A percentile compares a stretch with the other conserved stretches of the same genome.
Evolutionary conservation across 1,140 invertebrate genomes (phyloP).

Genomic region (Heliothis virescens): DNA sequence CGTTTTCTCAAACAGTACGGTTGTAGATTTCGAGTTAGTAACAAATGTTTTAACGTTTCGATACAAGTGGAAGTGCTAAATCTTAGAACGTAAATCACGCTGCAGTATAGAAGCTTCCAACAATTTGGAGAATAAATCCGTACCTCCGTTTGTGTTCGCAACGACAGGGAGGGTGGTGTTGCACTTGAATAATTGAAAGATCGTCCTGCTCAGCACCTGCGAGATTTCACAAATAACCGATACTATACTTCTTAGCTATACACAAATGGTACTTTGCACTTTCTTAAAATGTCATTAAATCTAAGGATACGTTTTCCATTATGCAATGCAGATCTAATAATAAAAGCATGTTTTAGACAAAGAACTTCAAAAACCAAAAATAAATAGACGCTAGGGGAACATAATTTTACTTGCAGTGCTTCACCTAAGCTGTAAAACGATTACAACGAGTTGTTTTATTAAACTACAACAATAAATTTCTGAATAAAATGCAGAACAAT

Average conservation of each 20-base stretch:
- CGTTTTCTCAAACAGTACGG: constrained; percentile 53
- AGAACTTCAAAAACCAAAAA: background rate
- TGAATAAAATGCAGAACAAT: background rate
- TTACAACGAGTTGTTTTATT: constrained; percentile 16
- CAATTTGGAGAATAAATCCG: constrained; percentile 67
- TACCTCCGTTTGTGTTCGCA: constrained; percentile 59
- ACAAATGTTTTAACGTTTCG: constrained; percentile 71
- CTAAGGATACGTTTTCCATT: too few relatives aligned
- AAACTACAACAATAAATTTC: background rate
- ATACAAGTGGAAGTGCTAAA: constrained; percentile 74
- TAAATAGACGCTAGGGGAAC: background rate
- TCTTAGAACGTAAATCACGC: constrained; percentile 73
- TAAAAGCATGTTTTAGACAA: too few relatives aligned
- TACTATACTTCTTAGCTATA: background rate
- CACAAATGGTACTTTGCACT: background rate
- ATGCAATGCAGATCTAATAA: too few relatives aligned
- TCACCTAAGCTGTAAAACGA: constrained; percentile 1
- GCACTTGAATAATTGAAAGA: constrained; percentile 62
- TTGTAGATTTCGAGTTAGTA: constrained; percentile 65
- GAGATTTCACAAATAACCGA: constrained; percentile 25
- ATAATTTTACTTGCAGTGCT: background rate
- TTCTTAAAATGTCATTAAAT: too few relatives aligned
- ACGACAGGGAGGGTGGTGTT: constrained; percentile 57
- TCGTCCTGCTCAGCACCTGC: constrained; percentile 31
- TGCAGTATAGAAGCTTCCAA: constrained; percentile 61